Evolutionary conservation across 2,888 invertebrate species (phyloP).

Genomic region (Dicycla oo): DNA sequence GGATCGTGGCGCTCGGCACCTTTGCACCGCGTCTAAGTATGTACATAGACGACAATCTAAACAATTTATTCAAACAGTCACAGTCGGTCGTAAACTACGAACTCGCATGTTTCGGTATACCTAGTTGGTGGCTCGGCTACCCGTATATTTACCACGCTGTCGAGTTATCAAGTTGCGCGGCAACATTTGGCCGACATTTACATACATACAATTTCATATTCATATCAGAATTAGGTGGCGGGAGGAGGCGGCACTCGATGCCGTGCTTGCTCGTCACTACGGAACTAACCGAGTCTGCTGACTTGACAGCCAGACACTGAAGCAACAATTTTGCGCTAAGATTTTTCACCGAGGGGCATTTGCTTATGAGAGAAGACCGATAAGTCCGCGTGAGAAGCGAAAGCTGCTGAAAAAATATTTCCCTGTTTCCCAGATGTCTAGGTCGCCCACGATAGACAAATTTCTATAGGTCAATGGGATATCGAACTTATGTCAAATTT

Average conservation of each 20-base stretch:
- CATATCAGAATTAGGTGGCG: slow-evolving; percentile 86
- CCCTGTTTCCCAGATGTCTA: neutral
- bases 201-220: slow-evolving; percentile 89
- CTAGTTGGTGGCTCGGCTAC: slow-evolving; percentile 79
- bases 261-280: slow-evolving; percentile 62
- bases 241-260: slow-evolving; percentile 73
- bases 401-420: slow-evolving; percentile 13
- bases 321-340: slow-evolving; percentile 62
- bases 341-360: slow-evolving; percentile 52
- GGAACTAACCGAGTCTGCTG: slow-evolving; percentile 69
- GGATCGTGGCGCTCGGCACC: slow-evolving; percentile 65
- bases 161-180: slow-evolving; percentile 84
- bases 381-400: slow-evolving; percentile 15
- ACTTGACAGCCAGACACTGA: slow-evolving; percentile 65
- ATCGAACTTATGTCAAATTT: too few species aligned
- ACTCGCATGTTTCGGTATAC: slow-evolving; percentile 83
- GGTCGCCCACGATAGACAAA: neutral
- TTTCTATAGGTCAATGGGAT: neutral
- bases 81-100: slow-evolving; percentile 77
- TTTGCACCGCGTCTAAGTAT: slow-evolving; percentile 67
- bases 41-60: slow-evolving; percentile 78
- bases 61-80: slow-evolving; percentile 83
- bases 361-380: slow-evolving; percentile 37
- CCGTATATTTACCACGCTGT: slow-evolving; percentile 84
- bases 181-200: slow-evolving; percentile 85